Base-by-base conservation (phyloP, 2,888 invertebrate species). In the Trichopoda pennipes region DNA sequence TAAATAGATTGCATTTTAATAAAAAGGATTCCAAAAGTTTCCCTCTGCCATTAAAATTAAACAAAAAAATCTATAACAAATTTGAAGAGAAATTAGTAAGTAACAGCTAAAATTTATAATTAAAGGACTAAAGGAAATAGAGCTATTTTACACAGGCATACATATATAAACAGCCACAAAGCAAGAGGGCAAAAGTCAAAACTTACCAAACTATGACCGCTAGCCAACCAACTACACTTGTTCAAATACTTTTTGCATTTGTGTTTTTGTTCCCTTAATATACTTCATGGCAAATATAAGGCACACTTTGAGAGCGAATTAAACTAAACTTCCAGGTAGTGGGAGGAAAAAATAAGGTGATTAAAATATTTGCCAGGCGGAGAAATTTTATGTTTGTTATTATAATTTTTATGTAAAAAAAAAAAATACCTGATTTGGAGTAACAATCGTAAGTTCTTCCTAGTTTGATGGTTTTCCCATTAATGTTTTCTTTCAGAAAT, bases 141-240 rank as follows among this genome's bases (percentile, higher is more conserved):
- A 2, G 10, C 16, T 12, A 23, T 63, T 9, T 17, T 14, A 32
- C 6, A 23, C 19, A 51, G n/a, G n/a, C 19, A 51, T 1, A 23
- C 53, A 53, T 8, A 16, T 1, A 53, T 14, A 23, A 1, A 12
- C 35, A 12, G 0, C 38, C 12, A 38, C n/a, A 56, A 56, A 61
- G 7, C 21, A 56, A 64, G 28, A 49, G 23, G 8, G 28, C 14
- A 53, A 63, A n/a, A 63, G 55, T 35, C 51, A 42, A 66, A 60
- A 42, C n/a, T 51, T 53, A 35, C 32, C 60, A 76, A 76, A 76
- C 69, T 69, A 35, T 61, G 35, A 55, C 68, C 47, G 23, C 55
- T 47, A 63, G 35, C 21, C 42, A 49, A 38, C 70, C n/a, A 63
- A 35, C 55, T 49, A 21, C 61, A 80, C 74, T 80, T 74, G 61